Percentiles rank a stretch among this genome's conserved stretches.
Evolutionary conservation across 2,113 vertebrate genomes (phyloP).

Genomic region (Coregonus clupeaformis): DNA sequence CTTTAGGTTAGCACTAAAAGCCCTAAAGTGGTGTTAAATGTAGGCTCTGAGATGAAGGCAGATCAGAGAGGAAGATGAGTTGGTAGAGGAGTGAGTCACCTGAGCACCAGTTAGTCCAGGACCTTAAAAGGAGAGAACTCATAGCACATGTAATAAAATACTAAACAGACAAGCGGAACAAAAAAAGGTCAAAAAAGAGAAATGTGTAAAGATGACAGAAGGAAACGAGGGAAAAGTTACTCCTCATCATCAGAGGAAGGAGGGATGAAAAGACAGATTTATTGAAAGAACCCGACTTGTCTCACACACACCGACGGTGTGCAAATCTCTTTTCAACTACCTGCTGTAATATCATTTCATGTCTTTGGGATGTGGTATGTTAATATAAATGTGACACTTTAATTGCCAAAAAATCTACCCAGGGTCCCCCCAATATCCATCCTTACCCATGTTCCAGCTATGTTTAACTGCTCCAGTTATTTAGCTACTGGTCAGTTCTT

Average conservation of each 20-base stretch:
- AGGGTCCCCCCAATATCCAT: conserved; percentile 7
- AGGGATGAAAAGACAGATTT: not conserved
- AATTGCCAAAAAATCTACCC: conserved; percentile 46
- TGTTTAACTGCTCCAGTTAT: conserved; percentile 28
- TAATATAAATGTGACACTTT: conserved; percentile 13
- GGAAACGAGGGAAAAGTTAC: conserved; percentile 1
- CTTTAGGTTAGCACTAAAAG: not conserved
- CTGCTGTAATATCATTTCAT: not conserved
- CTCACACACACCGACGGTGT: conserved; percentile 21
- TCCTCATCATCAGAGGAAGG: conserved; percentile 4
- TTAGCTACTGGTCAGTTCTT: conserved; percentile 26
- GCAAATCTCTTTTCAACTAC: conserved; percentile 14
- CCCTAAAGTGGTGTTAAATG: not conserved
- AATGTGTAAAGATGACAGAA: conserved; percentile 4
- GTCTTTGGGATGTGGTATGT: conserved; percentile 16
- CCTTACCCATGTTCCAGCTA: conserved; percentile 26
- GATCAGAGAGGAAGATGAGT: not conserved
- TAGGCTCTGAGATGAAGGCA: conserved; percentile 2
- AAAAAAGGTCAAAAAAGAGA: not conserved
- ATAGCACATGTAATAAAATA: not conserved
- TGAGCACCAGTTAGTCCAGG: not conserved
- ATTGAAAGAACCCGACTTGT: conserved; percentile 53
- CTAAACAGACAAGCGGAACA: not conserved
- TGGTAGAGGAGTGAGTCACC: not conserved
- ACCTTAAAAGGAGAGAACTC: too few species aligned